Evolutionary conservation across 2,888 invertebrate genomes (phyloP).

Genomic region (Brassicogethes aeneus): DNA sequence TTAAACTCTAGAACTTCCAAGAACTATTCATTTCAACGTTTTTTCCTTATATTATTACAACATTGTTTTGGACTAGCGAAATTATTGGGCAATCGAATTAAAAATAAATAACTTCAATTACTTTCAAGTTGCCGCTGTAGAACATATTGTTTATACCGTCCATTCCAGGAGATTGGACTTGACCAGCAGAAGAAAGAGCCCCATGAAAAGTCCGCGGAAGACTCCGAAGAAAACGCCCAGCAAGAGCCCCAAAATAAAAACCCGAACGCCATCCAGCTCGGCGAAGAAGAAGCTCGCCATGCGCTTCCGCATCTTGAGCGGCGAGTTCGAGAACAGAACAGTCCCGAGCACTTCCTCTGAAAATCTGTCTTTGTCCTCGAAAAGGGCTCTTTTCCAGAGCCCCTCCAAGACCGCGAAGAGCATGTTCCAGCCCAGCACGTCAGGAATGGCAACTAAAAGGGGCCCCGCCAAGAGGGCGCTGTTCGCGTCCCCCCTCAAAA

Average conservation of each 20-base stretch:
- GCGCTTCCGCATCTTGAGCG: conserved; percentile 27
- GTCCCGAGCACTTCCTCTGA: conserved; percentile 17
- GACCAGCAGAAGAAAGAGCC: conserved; percentile 34
- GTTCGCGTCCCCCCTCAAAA: conserved; percentile 22
- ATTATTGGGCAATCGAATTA: no score
- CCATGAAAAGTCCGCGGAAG: conserved; percentile 31
- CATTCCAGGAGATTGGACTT: conserved; percentile 38
- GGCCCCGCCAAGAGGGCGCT: conserved; percentile 18
- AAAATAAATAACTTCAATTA: no score
- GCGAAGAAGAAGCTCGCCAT: conserved; percentile 48
- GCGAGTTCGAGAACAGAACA: conserved; percentile 23
- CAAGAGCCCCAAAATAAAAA: conserved; percentile 44
- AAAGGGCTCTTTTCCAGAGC: conserved; percentile 67
- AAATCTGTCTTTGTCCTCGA: conserved; percentile 35
- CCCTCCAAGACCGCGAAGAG: conserved; percentile 37
- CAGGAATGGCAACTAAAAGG: no score
- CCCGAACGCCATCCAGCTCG: conserved; percentile 51
- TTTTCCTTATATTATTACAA: no score
- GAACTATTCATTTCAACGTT: no score
- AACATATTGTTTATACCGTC: no score
- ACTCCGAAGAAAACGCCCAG: conserved; percentile 43
- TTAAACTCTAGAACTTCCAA: no score
- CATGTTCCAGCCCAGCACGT: conserved; percentile 20
- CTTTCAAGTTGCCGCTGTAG: no score
- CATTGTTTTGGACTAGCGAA: no score